Evolutionary conservation across 2,797 vertebrate species (phyloP), one percentile per base, ranked within the genome.

Genomic region (Mormyrus hasselquistii): DNA sequence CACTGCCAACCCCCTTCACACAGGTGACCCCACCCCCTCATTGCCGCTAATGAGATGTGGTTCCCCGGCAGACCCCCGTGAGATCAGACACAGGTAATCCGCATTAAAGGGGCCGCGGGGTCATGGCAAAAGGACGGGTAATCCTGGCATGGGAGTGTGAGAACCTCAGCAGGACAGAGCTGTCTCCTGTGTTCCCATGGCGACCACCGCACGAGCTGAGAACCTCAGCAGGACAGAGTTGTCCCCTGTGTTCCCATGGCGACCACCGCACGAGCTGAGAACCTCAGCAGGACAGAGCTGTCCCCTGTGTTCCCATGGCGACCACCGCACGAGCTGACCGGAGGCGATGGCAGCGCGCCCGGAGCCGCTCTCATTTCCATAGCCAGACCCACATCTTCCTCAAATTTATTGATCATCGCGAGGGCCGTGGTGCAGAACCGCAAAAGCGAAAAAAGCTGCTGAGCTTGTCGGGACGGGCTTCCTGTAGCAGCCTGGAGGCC

Each of bases 81-180:
- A 89, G 90, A 93, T 94, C 93, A 93, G 92, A 92, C 93, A 91
- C 89, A 88, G 65, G 89, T 95, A 94, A 95, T 95, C 94, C 93
- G 76, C 92, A 92, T 94, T 94, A 93, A 93, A 90, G 91, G 92
- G 92, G 89, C 92, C 89, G 65, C 8, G 4, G 91, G 94, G 94
- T 95, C 93, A 89, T 94, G 93, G 92, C 93, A 92, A 93, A 93
- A 90, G 92, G 90, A 25, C 88, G 88, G 49, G 91, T 94, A 94
- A 94, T 93, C 93, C 89, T 89, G 47, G 1, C 53, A 82, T n/a
- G 88, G 73, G 44, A 41, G 83, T 87, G 59, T 53, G 86, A 83
- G 89, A 90, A 91, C 87, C 84, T 90, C 59, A 55, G 82, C 89
- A 41, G 85, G 82, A 38, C 86, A 22, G 19, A 0, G 25, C 25